Evolutionary conservation across 2,797 vertebrate genomes (phyloP).

Genomic region (Rhinogobio ventralis): DNA sequence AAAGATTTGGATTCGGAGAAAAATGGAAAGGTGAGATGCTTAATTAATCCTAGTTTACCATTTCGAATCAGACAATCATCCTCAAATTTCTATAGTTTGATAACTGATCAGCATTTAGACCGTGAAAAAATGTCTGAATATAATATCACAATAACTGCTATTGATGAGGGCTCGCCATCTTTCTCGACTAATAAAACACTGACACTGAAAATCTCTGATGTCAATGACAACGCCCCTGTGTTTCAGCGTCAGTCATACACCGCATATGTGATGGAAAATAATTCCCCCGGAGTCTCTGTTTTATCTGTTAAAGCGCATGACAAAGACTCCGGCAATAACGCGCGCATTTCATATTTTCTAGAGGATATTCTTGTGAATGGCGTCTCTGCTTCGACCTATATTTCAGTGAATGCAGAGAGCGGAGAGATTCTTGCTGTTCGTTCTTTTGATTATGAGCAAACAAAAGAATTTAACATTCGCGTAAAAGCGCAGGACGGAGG

Average conservation of each 20-base stretch:
- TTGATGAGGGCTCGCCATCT: slow-evolving; percentile 59
- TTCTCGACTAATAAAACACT: slow-evolving; percentile 60
- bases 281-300: slow-evolving; percentile 52
- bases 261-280: slow-evolving; percentile 63
- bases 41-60: slow-evolving; percentile 14
- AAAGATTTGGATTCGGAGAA: slow-evolving; percentile 59
- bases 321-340: slow-evolving; percentile 66
- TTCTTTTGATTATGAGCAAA: slow-evolving; percentile 79
- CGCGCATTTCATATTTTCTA: slow-evolving; percentile 70
- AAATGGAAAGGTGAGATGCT: slow-evolving; percentile 51
- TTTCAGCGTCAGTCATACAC: slow-evolving; percentile 10
- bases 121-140: slow-evolving; percentile 50
- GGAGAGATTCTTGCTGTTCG: slow-evolving; percentile 67
- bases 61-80: slow-evolving; percentile 42
- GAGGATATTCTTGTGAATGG: slow-evolving; percentile 60
- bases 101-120: slow-evolving; percentile 56
- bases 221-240: slow-evolving; percentile 74
- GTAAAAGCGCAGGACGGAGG: slow-evolving; percentile 74
- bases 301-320: slow-evolving; percentile 64
- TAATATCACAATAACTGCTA: slow-evolving; percentile 58
- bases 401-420: slow-evolving; percentile 70
- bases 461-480: slow-evolving; percentile 71
- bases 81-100: slow-evolving; percentile 57
- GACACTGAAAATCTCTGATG: slow-evolving; percentile 64
- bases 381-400: slow-evolving; percentile 58